Evolutionary conservation across 2,888 invertebrate genomes (phyloP).

Genomic region (Macrostomum cliftonense): DNA sequence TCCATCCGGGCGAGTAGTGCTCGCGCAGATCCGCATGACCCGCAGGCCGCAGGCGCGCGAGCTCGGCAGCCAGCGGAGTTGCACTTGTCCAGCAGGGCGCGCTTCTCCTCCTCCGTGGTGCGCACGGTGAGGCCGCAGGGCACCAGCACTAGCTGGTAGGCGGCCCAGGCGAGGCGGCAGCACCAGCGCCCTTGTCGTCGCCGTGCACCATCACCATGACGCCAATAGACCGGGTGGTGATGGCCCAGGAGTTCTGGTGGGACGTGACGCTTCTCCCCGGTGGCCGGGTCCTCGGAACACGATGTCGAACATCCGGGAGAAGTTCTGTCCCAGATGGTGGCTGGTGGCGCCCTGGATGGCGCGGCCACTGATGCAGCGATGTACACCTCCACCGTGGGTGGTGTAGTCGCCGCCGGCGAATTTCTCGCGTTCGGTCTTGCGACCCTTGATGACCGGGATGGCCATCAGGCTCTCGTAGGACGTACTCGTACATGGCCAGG

Average conservation of each 20-base stretch:
- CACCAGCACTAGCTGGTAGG: conserved; percentile 52
- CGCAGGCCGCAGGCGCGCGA: conserved; percentile 49
- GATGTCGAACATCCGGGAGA: conserved; percentile 97
- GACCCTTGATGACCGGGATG: conserved; percentile 56
- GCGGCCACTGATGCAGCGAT: conserved; percentile 75
- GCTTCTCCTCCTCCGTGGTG: conserved; percentile 52
- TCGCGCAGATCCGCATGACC: conserved; percentile 70
- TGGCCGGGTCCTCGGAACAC: conserved; percentile 75
- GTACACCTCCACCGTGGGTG: conserved; percentile 84
- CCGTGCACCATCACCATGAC: conserved; percentile 60
- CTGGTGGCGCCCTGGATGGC: conserved; percentile 89
- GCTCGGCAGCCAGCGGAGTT: conserved; percentile 48
- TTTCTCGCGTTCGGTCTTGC: conserved; percentile 94
- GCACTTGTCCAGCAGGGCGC: conserved; percentile 49
- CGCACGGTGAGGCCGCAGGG: conserved; percentile 83
- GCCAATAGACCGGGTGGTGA: conserved; percentile 88
- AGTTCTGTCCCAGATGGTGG: conserved; percentile 94
- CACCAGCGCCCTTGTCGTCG: conserved; percentile 82
- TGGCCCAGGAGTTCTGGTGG: conserved; percentile 96
- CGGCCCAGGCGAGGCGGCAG: conserved; percentile 76
- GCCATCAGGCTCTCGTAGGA: conserved; percentile 78
- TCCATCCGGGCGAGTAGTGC: conserved; percentile 97
- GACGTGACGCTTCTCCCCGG: conserved; percentile 50
- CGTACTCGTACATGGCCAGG: conserved; percentile 61
- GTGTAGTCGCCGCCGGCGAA: conserved; percentile 95